phyloP scores from a whole-genome alignment of 2,797 vertebrate genomes.

The Prionace glauca region DNA sequence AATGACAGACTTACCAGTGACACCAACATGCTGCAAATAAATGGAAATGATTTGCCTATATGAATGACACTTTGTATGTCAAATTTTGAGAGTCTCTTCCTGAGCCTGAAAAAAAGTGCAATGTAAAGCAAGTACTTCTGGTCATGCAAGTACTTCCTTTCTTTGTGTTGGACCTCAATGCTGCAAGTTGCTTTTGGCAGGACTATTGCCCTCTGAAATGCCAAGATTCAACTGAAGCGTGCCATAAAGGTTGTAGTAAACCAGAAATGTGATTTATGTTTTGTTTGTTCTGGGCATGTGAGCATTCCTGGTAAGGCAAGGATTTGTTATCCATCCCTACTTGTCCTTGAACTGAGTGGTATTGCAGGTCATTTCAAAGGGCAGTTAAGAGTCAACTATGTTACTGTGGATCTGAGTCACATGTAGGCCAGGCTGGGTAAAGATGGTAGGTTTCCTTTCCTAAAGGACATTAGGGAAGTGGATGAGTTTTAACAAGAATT shows the following conservation, averaged over 20 bases:
- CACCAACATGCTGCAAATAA: not conserved
- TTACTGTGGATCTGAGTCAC: too few species aligned
- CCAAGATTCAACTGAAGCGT: not conserved
- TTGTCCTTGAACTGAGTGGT: too few species aligned
- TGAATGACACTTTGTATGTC: not conserved
- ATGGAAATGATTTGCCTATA: not conserved
- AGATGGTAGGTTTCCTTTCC: too few species aligned
- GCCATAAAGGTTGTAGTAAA: not conserved
- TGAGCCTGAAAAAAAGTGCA: not conserved
- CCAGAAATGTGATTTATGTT: not conserved
- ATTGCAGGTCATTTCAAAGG: too few species aligned
- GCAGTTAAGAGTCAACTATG: too few species aligned
- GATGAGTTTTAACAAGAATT: too few species aligned
- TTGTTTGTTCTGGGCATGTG: too few species aligned
- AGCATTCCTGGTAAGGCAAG: too few species aligned
- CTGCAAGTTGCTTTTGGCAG: not conserved
- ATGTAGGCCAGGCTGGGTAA: too few species aligned
- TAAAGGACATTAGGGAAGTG: too few species aligned
- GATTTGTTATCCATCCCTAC: too few species aligned
- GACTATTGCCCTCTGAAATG: not conserved
- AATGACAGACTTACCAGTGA: not conserved
- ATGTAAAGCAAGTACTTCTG: not conserved
- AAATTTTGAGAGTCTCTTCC: not conserved
- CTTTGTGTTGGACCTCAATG: not conserved
- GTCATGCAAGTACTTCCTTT: not conserved